A percentile compares a stretch with the other conserved stretches of the same genome.
These are phyloP conservation scores for Palythoa grandis DNA, from an alignment of 92 coral and sea anemone species.

Conservation along the genomic window DNA sequence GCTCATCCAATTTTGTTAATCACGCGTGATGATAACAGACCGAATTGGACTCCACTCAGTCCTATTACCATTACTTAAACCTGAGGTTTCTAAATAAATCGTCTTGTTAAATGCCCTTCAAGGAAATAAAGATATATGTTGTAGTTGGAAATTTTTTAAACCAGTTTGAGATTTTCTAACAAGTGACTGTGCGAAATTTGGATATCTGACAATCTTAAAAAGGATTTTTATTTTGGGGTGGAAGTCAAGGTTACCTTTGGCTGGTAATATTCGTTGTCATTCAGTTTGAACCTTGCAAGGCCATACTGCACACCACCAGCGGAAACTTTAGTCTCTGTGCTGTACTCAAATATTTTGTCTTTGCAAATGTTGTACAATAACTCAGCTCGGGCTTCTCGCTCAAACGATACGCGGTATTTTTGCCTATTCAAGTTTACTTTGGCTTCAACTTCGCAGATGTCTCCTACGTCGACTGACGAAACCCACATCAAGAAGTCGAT, in stretches of 20 bases:
- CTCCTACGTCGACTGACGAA: conserved; percentile 9
- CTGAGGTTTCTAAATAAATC: too few species aligned
- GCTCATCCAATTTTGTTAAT: too few species aligned
- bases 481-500: conserved; percentile 21
- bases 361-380: conserved; percentile 28
- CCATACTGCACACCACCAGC: conserved; percentile 19
- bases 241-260: not conserved
- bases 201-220: too few species aligned
- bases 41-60: too few species aligned
- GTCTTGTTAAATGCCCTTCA: too few species aligned
- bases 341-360: conserved; percentile 27
- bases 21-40: too few species aligned
- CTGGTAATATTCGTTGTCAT: not conserved
- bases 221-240: too few species aligned
- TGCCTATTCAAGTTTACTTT: conserved; percentile 28
- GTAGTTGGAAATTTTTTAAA: too few species aligned
- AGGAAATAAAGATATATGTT: too few species aligned
- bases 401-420: not conserved
- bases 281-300: conserved; percentile 11
- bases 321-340: not conserved
- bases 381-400: conserved; percentile 24
- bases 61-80: too few species aligned
- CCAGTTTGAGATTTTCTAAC: too few species aligned
- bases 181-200: too few species aligned
- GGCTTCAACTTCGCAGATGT: not conserved